Evolutionary conservation across 1,140 invertebrate species (phyloP).

Genomic region (Coelopa frigida): DNA sequence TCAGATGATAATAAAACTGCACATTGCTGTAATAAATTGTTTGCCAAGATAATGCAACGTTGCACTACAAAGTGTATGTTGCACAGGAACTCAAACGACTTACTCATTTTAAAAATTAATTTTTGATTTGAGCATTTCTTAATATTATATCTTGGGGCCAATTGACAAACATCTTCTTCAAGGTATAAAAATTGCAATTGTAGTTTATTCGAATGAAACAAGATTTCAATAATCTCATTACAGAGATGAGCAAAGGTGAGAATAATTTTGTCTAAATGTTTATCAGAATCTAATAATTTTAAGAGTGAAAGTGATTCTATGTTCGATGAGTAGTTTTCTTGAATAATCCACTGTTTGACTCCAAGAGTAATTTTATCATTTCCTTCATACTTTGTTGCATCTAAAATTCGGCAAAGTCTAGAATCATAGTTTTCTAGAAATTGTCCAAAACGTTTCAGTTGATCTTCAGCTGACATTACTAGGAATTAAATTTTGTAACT

Average conservation of each 20-base stretch:
- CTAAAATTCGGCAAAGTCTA: conserved; percentile 19
- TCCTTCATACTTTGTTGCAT: conserved; percentile 1
- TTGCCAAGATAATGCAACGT: conserved; percentile 23
- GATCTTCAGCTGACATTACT: conserved; percentile 39
- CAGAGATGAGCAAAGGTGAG: conserved; percentile 71
- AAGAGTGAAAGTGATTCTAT: conserved; percentile 59
- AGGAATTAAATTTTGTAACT: not conserved
- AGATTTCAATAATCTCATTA: conserved; percentile 64
- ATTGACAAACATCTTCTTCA: conserved; percentile 18
- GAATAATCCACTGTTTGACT: conserved; percentile 4
- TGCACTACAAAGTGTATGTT: conserved; percentile 34
- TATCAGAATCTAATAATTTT: conserved; percentile 69
- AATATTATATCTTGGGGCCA: not conserved
- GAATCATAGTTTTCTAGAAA: conserved; percentile 33
- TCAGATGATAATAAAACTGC: conserved; percentile 16
- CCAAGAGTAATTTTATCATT: not conserved
- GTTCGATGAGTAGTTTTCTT: conserved; percentile 10
- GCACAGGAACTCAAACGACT: conserved; percentile 32
- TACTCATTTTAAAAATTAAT: conserved; percentile 24
- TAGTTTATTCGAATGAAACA: conserved; percentile 58
- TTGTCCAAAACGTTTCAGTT: conserved; percentile 29
- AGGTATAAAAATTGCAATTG: conserved; percentile 49
- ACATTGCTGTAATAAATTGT: conserved; percentile 31
- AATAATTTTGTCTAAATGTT: conserved; percentile 73
- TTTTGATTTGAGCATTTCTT: conserved; percentile 1